A percentile compares a stretch with the other conserved stretches of the same genome.
Conservation (phyloP, 2,888 invertebrate genomes). For the Caenorhabditis sp. region DNA sequence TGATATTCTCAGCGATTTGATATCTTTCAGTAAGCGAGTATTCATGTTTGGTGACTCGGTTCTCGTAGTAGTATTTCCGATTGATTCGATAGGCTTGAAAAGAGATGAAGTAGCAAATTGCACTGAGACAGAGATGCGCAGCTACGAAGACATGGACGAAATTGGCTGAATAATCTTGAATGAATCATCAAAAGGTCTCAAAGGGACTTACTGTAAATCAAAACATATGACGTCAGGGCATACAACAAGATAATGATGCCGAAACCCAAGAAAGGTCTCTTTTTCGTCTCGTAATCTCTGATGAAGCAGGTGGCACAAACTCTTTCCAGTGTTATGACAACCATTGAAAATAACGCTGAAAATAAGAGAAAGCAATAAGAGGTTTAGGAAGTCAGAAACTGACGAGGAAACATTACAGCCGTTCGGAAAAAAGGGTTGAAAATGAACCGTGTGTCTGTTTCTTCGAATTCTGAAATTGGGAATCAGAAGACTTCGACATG, state of each 20-base stretch:
- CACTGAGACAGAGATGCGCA: not conserved
- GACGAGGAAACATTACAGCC: slow-evolving; percentile 16
- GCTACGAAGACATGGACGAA: not conserved
- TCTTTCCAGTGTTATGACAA: not conserved
- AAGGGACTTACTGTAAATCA: slow-evolving; percentile 13
- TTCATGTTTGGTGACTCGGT: not conserved
- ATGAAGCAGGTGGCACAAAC: not conserved
- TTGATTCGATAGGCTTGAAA: not conserved
- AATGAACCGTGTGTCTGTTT: not conserved
- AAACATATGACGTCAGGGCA: not conserved
- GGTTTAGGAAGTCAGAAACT: not conserved
- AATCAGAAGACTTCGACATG: too few relatives aligned
- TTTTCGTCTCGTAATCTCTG: slow-evolving; percentile 16
- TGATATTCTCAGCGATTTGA: slow-evolving; percentile 7
- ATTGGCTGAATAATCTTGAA: not conserved
- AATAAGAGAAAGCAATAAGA: not conserved
- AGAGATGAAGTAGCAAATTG: not conserved
- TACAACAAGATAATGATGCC: not conserved
- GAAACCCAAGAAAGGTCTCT: not conserved
- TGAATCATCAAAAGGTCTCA: not conserved
- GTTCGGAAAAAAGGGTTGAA: not conserved
- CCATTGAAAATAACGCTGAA: slow-evolving; percentile 5
- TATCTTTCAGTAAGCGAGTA: slow-evolving; percentile 6
- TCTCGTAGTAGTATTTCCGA: slow-evolving; percentile 4
- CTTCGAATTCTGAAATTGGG: slow-evolving; percentile 7